Conservation (phyloP, 2,888 invertebrate species). For the Drosophila paranaensis region DNA sequence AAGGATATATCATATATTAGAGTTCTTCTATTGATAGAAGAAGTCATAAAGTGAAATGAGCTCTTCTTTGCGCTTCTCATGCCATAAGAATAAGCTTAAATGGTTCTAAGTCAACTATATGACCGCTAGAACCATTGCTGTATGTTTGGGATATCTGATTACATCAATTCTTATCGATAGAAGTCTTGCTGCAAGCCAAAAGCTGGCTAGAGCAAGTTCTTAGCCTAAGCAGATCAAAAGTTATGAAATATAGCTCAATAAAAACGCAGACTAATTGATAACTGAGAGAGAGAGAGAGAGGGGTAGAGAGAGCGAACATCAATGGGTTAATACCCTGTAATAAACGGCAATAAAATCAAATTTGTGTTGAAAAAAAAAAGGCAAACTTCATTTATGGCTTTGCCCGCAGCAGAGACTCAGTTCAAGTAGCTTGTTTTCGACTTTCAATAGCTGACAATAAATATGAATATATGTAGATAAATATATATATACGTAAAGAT, state of each 20-base stretch:
- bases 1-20: too few relatives aligned
- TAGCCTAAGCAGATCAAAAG: not conserved
- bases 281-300: not conserved
- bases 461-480: constrained; percentile 22
- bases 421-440: constrained; percentile 30
- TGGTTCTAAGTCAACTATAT: too few relatives aligned
- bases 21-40: too few relatives aligned
- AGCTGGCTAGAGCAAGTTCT: too few relatives aligned
- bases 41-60: too few relatives aligned
- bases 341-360: constrained; percentile 1
- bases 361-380: not conserved
- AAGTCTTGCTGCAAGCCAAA: too few relatives aligned
- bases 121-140: too few relatives aligned
- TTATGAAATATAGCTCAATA: not conserved
- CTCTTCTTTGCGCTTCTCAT: too few relatives aligned
- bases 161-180: too few relatives aligned
- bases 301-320: not conserved
- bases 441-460: constrained; percentile 37
- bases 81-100: too few relatives aligned
- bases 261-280: not conserved
- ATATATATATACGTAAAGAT: not conserved
- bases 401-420: constrained; percentile 21
- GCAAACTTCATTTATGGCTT: constrained; percentile 63
- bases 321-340: constrained; percentile 6
- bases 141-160: too few relatives aligned